phyloP scores from a whole-genome alignment of 2,888 invertebrate species.

The Metacarcinus magister region DNA sequence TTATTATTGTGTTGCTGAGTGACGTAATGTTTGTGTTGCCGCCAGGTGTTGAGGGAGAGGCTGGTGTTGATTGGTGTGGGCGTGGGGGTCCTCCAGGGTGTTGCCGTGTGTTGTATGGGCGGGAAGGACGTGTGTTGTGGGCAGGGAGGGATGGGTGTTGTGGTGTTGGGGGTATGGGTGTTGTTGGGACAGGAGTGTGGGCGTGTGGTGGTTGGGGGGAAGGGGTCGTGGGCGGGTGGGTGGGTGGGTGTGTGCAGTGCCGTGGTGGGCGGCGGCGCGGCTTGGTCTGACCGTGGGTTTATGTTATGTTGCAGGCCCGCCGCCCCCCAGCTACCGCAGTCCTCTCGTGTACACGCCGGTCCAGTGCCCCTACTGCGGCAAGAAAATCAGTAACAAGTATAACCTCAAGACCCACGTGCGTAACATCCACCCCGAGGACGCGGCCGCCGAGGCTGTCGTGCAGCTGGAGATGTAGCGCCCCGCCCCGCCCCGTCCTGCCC shows the following conservation, averaged over 20 bases:
- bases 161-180: not conserved
- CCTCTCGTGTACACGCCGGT: constrained; percentile 80
- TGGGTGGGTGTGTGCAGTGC: not conserved
- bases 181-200: not conserved
- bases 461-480: constrained; percentile 68
- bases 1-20: not conserved
- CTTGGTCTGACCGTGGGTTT: constrained; percentile 69
- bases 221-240: not conserved
- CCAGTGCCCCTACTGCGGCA: constrained; percentile 82
- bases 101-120: not conserved
- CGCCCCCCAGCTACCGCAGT: constrained; percentile 68
- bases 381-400: constrained; percentile 83
- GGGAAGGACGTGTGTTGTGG: not conserved
- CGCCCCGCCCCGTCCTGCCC: not conserved
- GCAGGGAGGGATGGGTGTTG: not conserved
- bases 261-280: constrained; percentile 40
- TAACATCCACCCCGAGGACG: constrained; percentile 80
- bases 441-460: constrained; percentile 58
- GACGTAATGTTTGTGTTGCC: not conserved
- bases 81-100: not conserved
- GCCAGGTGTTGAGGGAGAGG: not conserved
- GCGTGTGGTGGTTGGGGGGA: not conserved
- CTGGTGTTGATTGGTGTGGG: not conserved
- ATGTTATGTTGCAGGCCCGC: constrained; percentile 77
- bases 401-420: constrained; percentile 82